Conservation (phyloP, 2,888 invertebrate genomes). For the Aphodius granarius region DNA sequence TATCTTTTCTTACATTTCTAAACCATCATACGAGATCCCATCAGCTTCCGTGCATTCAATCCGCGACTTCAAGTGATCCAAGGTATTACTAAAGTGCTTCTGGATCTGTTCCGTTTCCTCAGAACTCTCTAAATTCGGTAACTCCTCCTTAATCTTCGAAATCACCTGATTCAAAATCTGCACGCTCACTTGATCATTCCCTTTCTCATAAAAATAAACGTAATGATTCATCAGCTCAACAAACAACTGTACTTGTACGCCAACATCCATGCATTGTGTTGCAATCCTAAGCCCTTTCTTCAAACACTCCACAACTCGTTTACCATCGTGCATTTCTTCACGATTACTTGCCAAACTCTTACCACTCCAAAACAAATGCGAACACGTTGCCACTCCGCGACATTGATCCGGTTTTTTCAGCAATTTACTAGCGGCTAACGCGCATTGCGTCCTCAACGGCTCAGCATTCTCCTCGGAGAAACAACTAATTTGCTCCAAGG, state of each 20-base stretch:
- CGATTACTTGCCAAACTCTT: constrained; percentile 56
- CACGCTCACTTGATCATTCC: constrained; percentile 56
- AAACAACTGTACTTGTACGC: constrained; percentile 94
- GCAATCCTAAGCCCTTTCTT: constrained; percentile 95
- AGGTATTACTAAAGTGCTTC: constrained; percentile 90
- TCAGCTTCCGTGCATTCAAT: constrained; percentile 65
- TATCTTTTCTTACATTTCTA: constrained; percentile 54
- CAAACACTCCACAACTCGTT: constrained; percentile 90
- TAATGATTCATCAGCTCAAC: constrained; percentile 94
- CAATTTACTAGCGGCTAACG: constrained; percentile 92
- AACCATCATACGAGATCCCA: constrained; percentile 65
- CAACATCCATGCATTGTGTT: constrained; percentile 96
- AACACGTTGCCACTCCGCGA: constrained; percentile 89
- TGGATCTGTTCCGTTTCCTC: constrained; percentile 97
- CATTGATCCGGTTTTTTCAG: constrained; percentile 99
- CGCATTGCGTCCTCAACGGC: constrained; percentile 94
- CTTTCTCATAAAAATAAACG: constrained; percentile 89
- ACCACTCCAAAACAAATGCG: constrained; percentile 97
- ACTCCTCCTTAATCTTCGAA: constrained; percentile 88
- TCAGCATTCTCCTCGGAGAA: constrained; percentile 97
- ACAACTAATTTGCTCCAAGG: constrained; percentile 92
- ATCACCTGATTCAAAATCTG: constrained; percentile 71
- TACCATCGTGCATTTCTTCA: constrained; percentile 82
- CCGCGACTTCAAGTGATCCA: constrained; percentile 77
- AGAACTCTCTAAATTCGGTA: constrained; percentile 90